Conservation (phyloP, 1,140 invertebrate species). For the Gryon sp. region DNA sequence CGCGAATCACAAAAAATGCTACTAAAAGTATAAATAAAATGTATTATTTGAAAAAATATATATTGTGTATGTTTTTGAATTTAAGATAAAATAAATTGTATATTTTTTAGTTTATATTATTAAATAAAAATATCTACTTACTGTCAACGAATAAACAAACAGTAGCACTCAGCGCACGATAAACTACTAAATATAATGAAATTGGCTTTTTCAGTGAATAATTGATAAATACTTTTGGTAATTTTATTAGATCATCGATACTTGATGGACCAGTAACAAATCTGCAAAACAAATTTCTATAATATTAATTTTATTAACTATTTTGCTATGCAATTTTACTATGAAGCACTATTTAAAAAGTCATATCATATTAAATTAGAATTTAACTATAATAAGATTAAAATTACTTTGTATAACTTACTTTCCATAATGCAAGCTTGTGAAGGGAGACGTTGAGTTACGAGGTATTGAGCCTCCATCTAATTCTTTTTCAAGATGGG, state of each 20-base stretch:
- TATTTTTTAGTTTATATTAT: too few relatives aligned
- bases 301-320: conserved; percentile 7
- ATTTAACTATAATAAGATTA: conserved; percentile 5
- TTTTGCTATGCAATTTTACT: too few relatives aligned
- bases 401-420: conserved; percentile 62
- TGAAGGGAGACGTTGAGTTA: conserved; percentile 77
- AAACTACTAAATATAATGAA: conserved; percentile 87
- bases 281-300: conserved; percentile 71
- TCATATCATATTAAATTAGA: too few relatives aligned
- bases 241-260: conserved; percentile 84
- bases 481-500: conserved; percentile 86
- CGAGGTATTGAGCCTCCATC: conserved; percentile 82
- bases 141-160: conserved; percentile 88
- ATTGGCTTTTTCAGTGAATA: conserved; percentile 80
- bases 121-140: conserved; percentile 72
- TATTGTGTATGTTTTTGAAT: too few relatives aligned
- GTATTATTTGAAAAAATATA: too few relatives aligned
- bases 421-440: conserved; percentile 81
- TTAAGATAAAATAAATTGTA: too few relatives aligned
- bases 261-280: conserved; percentile 87
- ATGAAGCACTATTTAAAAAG: neutral
- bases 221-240: conserved; percentile 86
- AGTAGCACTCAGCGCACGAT: conserved; percentile 88
- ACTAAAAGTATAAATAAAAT: too few relatives aligned
- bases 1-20: too few relatives aligned